phyloP scores from a whole-genome alignment of 2,113 vertebrate genomes.

The Leptosomus discolor region DNA sequence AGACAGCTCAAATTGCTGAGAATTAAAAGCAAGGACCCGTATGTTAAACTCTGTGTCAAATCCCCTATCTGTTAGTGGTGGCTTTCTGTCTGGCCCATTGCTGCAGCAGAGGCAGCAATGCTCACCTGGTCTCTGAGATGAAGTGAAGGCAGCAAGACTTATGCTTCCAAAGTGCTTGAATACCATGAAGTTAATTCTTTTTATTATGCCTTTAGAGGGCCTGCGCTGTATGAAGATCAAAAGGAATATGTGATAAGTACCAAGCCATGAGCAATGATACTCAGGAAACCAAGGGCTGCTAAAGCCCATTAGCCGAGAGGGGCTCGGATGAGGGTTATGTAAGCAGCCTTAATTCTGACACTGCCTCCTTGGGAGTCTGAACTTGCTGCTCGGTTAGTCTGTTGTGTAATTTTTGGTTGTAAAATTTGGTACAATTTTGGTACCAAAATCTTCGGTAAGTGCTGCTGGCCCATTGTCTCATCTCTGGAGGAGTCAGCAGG shows the following conservation, averaged over 20 bases:
- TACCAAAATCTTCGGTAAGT: not conserved
- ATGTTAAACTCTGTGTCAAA: not conserved
- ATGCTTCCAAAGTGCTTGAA: not conserved
- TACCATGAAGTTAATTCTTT: not conserved
- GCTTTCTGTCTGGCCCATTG: not conserved
- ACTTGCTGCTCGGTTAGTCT: accelerated
- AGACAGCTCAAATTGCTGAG: not conserved
- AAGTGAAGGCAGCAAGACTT: not conserved
- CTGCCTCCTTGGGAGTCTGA: not conserved
- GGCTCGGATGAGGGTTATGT: not conserved
- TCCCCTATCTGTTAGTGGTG: not conserved
- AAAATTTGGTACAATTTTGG: no score
- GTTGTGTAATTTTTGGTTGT: not conserved
- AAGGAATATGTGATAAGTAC: not conserved
- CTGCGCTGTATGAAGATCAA: not conserved
- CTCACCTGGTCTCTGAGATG: not conserved
- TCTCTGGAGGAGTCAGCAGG: not conserved
- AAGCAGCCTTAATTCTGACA: not conserved
- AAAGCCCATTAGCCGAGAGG: not conserved
- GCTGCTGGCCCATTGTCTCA: accelerated
- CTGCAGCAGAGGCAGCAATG: accelerated
- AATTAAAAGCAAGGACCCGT: not conserved
- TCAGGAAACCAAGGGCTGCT: not conserved
- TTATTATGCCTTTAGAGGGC: not conserved
- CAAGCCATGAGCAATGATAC: not conserved